A percentile compares a stretch with the other conserved stretches of the same genome.
Conservation (phyloP, 1,140 invertebrate species). For the Trachelipus rathkii region DNA sequence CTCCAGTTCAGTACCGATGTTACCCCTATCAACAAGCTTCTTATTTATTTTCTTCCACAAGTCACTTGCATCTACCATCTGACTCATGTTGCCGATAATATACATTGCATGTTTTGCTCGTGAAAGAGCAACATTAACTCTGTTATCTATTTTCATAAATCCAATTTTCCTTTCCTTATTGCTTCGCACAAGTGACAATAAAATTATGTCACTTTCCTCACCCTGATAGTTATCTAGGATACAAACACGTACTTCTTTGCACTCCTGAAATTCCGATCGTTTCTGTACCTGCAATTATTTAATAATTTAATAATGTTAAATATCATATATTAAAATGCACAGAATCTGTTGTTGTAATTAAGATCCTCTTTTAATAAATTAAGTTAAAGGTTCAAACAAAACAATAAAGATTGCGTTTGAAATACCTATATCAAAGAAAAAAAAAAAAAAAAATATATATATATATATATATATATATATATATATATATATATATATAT, state of each 20-base stretch:
- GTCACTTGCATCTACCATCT: slow-evolving; percentile 44
- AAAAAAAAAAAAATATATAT: too few relatives aligned
- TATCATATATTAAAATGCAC: too few relatives aligned
- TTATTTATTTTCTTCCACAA: slow-evolving; percentile 52
- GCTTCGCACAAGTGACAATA: slow-evolving; percentile 75
- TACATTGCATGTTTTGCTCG: slow-evolving; percentile 69
- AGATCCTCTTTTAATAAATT: too few relatives aligned
- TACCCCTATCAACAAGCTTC: slow-evolving; percentile 33
- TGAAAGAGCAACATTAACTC: slow-evolving; percentile 48
- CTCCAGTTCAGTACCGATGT: slow-evolving; percentile 48
- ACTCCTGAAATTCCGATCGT: background rate
- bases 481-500: too few relatives aligned
- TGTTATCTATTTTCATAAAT: slow-evolving; percentile 62
- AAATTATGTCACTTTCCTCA: slow-evolving; percentile 76
- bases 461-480: too few relatives aligned
- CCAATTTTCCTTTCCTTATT: slow-evolving; percentile 65
- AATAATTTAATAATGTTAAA: too few relatives aligned
- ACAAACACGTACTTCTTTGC: slow-evolving; percentile 52
- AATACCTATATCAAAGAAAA: too few relatives aligned
- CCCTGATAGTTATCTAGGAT: slow-evolving; percentile 80
- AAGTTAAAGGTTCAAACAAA: too few relatives aligned
- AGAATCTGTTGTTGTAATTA: too few relatives aligned
- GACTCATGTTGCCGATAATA: slow-evolving; percentile 61
- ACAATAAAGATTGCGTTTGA: too few relatives aligned
- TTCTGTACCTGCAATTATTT: too few relatives aligned